A percentile compares a stretch with the other conserved stretches of the same genome.
Evolutionary conservation across 2,797 vertebrate genomes (phyloP).

Genomic region (Leptodactylus fallax): DNA sequence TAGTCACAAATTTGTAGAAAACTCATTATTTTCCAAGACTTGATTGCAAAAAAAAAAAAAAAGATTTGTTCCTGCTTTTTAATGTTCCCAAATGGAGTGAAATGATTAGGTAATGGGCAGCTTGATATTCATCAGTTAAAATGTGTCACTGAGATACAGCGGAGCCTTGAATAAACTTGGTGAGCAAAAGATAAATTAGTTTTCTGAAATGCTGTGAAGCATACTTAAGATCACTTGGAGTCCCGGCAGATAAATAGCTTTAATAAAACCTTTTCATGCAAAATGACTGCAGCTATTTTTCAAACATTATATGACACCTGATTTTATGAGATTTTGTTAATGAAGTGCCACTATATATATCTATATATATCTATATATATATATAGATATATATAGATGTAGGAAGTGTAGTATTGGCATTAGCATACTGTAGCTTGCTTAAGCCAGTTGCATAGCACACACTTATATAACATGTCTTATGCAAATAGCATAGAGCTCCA

Average conservation of each 20-base stretch:
- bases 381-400: no score
- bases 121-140: background rate
- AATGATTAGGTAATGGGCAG: slow-evolving; percentile 17
- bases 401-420: no score
- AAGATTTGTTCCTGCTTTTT: background rate
- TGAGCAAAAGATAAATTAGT: slow-evolving; percentile 28
- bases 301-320: no score
- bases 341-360: no score
- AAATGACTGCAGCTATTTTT: background rate
- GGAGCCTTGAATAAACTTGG: background rate
- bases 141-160: slow-evolving; percentile 12
- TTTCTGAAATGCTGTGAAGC: background rate
- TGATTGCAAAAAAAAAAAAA: background rate
- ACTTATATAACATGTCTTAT: no score
- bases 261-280: slow-evolving; percentile 40
- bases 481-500: no score
- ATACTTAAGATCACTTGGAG: background rate
- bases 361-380: no score
- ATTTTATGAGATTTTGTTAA: no score
- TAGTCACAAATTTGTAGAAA: background rate
- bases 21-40: no score
- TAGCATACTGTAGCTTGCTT: no score
- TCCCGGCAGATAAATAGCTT: slow-evolving; percentile 28
- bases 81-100: background rate
- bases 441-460: no score